phyloP scores from a whole-genome alignment of 2,113 vertebrate genomes.

The Myiagra hebetior region DNA sequence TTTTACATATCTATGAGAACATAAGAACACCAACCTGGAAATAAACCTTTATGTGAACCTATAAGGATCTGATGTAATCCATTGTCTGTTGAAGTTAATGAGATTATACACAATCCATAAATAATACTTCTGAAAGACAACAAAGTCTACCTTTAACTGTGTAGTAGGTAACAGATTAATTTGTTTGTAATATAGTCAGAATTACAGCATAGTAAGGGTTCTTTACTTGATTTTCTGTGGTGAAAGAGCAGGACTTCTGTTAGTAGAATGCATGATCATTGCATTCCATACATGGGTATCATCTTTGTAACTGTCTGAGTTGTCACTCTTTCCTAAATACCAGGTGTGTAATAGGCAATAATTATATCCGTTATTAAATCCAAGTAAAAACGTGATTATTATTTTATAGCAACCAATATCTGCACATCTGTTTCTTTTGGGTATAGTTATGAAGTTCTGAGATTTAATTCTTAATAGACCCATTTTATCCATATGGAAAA shows the following conservation, averaged over 20 bases:
- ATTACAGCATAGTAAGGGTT: neutral
- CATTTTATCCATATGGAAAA: neutral
- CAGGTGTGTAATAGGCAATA: neutral
- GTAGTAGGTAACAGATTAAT: neutral
- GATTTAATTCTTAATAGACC: neutral
- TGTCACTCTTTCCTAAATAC: neutral
- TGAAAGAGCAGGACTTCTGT: neutral
- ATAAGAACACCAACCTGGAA: neutral
- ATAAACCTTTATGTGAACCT: neutral
- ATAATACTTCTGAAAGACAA: neutral
- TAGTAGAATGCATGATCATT: neutral
- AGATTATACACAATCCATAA: neutral
- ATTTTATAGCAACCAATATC: neutral
- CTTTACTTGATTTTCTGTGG: neutral
- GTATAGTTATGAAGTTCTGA: neutral
- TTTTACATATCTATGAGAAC: neutral
- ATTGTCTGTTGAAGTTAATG: neutral
- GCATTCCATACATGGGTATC: neutral
- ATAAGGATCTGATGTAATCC: neutral
- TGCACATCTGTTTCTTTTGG: too few relatives aligned
- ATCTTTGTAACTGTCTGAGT: neutral
- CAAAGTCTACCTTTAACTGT: neutral
- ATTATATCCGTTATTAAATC: neutral
- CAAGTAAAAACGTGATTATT: neutral
- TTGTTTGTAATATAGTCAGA: neutral